phyloP scores from a whole-genome alignment of 1,140 invertebrate genomes.

The Drosophila bifasciata region DNA sequence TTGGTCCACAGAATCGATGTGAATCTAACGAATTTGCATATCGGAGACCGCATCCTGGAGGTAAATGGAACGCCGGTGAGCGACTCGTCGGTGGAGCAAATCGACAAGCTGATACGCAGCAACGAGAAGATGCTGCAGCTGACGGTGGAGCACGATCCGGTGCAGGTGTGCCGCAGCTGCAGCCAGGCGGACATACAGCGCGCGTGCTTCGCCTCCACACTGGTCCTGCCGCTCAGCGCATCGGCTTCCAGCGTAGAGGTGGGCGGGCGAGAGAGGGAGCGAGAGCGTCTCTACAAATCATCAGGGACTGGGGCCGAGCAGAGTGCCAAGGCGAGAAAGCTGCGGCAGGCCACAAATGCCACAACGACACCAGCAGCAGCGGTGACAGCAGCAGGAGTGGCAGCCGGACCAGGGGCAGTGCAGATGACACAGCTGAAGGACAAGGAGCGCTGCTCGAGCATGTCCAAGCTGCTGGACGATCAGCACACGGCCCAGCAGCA shows the following conservation, averaged over 20 bases:
- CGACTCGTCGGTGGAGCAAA: conserved; percentile 89
- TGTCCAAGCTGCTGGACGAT: conserved; percentile 92
- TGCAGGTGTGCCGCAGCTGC: conserved; percentile 86
- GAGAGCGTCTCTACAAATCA: conserved; percentile 56
- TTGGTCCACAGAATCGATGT: conserved; percentile 89
- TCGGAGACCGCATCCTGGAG: conserved; percentile 95
- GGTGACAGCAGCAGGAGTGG: conserved; percentile 8
- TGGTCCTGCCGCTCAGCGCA: conserved; percentile 70
- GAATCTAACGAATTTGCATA: conserved; percentile 92
- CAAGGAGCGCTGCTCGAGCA: conserved; percentile 93
- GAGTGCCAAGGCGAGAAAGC: conserved; percentile 46
- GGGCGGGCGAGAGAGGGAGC: conserved; percentile 51
- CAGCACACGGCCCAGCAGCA: conserved; percentile 75
- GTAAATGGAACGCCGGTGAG: conserved; percentile 95
- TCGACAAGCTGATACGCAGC: conserved; percentile 90
- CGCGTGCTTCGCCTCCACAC: conserved; percentile 63
- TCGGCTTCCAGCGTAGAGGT: conserved; percentile 79
- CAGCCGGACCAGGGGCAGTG: conserved; percentile 3
- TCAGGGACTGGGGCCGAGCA: conserved; percentile 28
- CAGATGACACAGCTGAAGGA: conserved; percentile 83
- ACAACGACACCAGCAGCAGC: conserved; percentile 15
- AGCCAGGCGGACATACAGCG: conserved; percentile 77
- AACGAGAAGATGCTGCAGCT: conserved; percentile 91
- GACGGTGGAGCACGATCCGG: conserved; percentile 93
- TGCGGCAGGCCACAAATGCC: conserved; percentile 53